Base-by-base conservation (phyloP, 2,888 invertebrate species). In the Plebejus anna region DNA sequence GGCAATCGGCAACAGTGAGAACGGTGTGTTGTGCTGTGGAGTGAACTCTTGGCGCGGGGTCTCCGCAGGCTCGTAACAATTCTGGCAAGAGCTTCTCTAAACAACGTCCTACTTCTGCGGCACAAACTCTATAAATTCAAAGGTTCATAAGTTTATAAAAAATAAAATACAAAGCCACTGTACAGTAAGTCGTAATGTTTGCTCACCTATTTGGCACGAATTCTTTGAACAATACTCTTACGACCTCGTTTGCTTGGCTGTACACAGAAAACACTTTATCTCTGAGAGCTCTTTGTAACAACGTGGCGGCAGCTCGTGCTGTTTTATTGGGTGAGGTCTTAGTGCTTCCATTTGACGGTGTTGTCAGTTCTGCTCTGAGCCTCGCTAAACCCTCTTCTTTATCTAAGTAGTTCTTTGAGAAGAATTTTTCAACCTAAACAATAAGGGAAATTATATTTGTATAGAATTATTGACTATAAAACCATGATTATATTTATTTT, bases 211-310 rank as follows among this genome's bases (percentile, higher is more conserved):
- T 96, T 0, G 96, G 96, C n/a, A 97, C 96, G 85, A 97, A 98
- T 83, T 97, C 97, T 7, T 96, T 95, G 85, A 98, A 97, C 84
- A 97, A 95, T 80, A 97, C 95, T 78, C 97, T 91, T 28, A 97
- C 96, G 1, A 97, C 96, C 86, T 97, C 97, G 77, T 97, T 97
- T 0, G 98, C 97, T 81, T 96, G 95, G 85, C 96, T 97, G 88
- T 98, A 98, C 0, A 98, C 98, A 0, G 97, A 97, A 88, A 97
- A 97, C 22, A 98, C 98, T 85, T 98, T 98, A 87, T 98, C 98
- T 73, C 97, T 94, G 76, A 98, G 94, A 0, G 97, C 96, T 77
- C 98, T 94, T 86, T 98, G 97, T 57, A 98, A 89, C 36, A 98
- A 87, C 79, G 97, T 94, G 76, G 97, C 96, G 0, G 98, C 96